Conservation (phyloP, 2,888 invertebrate species). For the Nycteola revayana region DNA sequence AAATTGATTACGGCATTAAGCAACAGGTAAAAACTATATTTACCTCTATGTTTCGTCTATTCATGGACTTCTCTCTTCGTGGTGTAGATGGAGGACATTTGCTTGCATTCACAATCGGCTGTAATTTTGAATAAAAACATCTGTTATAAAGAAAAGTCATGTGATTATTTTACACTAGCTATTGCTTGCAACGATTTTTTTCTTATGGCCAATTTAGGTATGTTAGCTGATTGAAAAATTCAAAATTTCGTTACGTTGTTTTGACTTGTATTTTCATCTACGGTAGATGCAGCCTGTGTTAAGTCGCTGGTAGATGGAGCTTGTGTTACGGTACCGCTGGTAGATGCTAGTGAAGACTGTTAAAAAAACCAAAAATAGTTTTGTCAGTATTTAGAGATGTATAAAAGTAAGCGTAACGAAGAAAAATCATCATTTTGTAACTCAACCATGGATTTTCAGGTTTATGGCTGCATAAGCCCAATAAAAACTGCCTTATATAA, state of each 20-base stretch:
- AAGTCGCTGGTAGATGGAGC: too few species aligned
- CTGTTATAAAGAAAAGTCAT: not conserved
- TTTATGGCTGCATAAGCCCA: too few species aligned
- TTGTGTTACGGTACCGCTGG: constrained; percentile 4
- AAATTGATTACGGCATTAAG: not conserved
- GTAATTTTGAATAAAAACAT: constrained; percentile 1
- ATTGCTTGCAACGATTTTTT: not conserved
- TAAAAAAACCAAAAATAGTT: constrained; percentile 1
- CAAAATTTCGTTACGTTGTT: not conserved
- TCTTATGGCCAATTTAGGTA: constrained; percentile 1
- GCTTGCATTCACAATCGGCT: constrained; percentile 2
- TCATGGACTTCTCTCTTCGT: constrained; percentile 5
- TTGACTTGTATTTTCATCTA: constrained; percentile 5
- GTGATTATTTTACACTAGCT: constrained; percentile 1
- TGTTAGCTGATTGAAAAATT: not conserved
- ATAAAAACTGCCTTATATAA: too few species aligned
- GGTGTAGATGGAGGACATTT: constrained; percentile 4
- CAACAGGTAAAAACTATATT: not conserved
- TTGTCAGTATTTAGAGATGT: constrained; percentile 3
- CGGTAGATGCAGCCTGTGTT: constrained; percentile 6
- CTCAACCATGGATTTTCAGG: too few species aligned
- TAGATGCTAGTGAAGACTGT: too few species aligned
- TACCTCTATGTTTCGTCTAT: constrained; percentile 4
- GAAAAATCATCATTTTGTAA: too few species aligned
- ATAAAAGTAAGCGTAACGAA: too few species aligned